Percentiles rank a stretch among this genome's conserved stretches.
Evolutionary conservation across 2,888 invertebrate genomes (phyloP).

Genomic region (Thymelicus sylvestris): DNA sequence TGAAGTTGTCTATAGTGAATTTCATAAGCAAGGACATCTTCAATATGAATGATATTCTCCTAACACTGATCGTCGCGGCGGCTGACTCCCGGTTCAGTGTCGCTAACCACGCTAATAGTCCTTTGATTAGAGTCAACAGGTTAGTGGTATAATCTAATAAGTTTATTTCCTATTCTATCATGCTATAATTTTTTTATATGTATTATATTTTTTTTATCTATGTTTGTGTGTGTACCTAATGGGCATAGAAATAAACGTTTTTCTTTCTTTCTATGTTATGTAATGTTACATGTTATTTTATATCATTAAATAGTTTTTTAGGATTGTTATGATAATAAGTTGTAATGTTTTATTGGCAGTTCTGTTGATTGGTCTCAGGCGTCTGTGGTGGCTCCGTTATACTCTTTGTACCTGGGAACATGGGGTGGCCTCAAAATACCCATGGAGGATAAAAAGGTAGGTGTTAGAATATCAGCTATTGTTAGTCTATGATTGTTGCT

Average conservation of each 20-base stretch:
- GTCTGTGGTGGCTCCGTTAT: slow-evolving; percentile 89
- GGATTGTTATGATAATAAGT: not conserved
- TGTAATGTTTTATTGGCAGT: slow-evolving; percentile 67
- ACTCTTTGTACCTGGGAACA: slow-evolving; percentile 90
- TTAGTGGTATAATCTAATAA: slow-evolving; percentile 52
- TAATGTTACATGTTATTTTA: no score
- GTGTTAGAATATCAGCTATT: no score
- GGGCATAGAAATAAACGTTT: no score
- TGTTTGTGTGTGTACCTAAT: no score
- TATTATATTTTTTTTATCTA: no score
- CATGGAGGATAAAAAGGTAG: slow-evolving; percentile 88
- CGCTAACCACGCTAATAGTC: slow-evolving; percentile 93
- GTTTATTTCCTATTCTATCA: no score
- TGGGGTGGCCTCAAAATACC: slow-evolving; percentile 83
- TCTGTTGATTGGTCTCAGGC: slow-evolving; percentile 91
- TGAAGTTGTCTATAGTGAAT: slow-evolving; percentile 86
- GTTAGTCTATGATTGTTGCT: no score
- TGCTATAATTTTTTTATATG: no score
- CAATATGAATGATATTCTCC: slow-evolving; percentile 88
- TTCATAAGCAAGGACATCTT: slow-evolving; percentile 93
- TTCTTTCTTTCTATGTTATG: no score
- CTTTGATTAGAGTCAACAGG: slow-evolving; percentile 91
- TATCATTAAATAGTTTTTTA: not conserved
- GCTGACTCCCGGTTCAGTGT: slow-evolving; percentile 96
- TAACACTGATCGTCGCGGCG: slow-evolving; percentile 93